Evolutionary conservation across 2,113 vertebrate genomes (phyloP), one percentile per base, ranked within the genome.

Genomic region (Semnopithecus entellus): DNA sequence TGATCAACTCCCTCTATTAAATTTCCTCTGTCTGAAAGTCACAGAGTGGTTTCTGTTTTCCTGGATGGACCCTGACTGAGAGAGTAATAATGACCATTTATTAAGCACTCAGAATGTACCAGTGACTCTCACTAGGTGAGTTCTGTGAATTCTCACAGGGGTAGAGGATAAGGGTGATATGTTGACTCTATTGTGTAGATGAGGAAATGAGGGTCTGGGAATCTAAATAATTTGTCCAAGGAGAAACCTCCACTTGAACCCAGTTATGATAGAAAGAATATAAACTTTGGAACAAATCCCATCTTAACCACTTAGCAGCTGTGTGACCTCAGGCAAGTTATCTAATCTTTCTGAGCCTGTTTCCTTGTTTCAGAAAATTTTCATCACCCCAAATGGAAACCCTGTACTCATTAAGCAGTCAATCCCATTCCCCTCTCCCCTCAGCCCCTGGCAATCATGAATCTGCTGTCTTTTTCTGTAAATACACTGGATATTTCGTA

Each of bases 401-500:
- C 43, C 17, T 2, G 1, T 6, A 35, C 18, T 73, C 57, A 43
- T 4, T 73, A 64, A 16, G 84, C 10, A 80, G 11, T 59, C 25
- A 4, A 8, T 8, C 23, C 64, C 18, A 4, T n/a, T 61, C 23
- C 7, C 45, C 3, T 45, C 16, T 10, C 11, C 48, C 7, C 30
- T 55, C 40, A 64, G 59, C 17, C n/a, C 52, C 40, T 13, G 57
- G 38, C 17, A 55, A 48, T 14, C 48, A 66, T 61, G 4, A 18
- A 52, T 27, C 45, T 20, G 48, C 66, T 72, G 90, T 38, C 52
- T 11, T 40, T 88, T 76, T 38, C 61, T 72, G 11, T 1, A 3
- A 57, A 20, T 5, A 10, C 0, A 16, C 6, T 55, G 22, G n/a
- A 1, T 27, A 30, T 45, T 52, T 88, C 1, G 0, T 52, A 40